Base-by-base conservation (phyloP, 1,140 invertebrate genomes). In the Brevipalpus yothersi region DNA sequence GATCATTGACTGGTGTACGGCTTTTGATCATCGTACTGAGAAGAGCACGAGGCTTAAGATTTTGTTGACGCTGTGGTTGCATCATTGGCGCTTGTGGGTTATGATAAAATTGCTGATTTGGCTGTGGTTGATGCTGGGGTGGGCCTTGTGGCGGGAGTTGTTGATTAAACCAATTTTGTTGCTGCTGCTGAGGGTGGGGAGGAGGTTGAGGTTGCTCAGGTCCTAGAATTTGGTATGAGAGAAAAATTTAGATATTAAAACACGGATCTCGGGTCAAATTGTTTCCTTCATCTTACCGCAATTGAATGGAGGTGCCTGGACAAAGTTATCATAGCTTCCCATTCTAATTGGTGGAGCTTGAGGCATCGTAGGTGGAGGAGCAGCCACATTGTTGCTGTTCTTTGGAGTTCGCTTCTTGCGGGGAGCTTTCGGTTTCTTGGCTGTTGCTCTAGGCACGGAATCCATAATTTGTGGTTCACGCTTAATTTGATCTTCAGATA, bases 21-120 rank as follows among this genome's bases (percentile, higher is more conserved):
- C 81, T 76, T 1, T 84, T 74, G 54, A 92, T 71, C 83, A 91
- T 86, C 63, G 86, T 81, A 4, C 83, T 84, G 3, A 91, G 69
- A 1, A 86, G 86, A 68, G 85, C 83, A 66, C 90, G 90, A 0
- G 84, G 84, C 61, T 67, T 80, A 76, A 65, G 81, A 80, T 67
- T 81, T 79, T 66, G 78, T 70, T 75, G 0, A 81, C 47, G 59
- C 79, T 40, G 80, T 70, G 60, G 82, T 80, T 58, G 81, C 80
- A 74, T 56, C 23, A 39, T 23, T 47, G 17, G 31, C 53, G 19
- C 43, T 56, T 56, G 39, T 17, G 47, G 41, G 19, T 12, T n/a
- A 12, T 66, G 64, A 42, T 62, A 49, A 49, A 64, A 59, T 31
- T 63, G 64, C 4, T 65, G 65, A 21, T 61, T 66, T 39, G 64